Evolutionary conservation across 1,140 invertebrate genomes (phyloP).

Genomic region (Melitaea cinxia): DNA sequence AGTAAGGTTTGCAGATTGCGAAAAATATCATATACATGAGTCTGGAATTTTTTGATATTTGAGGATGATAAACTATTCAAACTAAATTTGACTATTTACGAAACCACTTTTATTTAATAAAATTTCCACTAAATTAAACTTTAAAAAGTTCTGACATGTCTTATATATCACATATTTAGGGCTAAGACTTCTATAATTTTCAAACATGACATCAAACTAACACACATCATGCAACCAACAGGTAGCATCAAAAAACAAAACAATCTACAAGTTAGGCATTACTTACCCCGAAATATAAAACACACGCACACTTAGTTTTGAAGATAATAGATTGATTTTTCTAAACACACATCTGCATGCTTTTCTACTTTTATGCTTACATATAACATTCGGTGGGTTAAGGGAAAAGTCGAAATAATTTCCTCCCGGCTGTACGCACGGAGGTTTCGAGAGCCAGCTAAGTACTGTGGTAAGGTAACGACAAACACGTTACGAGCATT

Average conservation of each 20-base stretch:
- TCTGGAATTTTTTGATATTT: too few relatives aligned
- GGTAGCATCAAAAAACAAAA: conserved; percentile 34
- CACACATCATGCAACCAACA: conserved; percentile 43
- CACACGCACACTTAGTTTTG: conserved; percentile 61
- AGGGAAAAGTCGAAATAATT: conserved; percentile 49
- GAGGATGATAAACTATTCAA: too few relatives aligned
- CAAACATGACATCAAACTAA: conserved; percentile 9
- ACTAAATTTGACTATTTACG: too few relatives aligned
- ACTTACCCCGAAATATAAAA: conserved; percentile 59
- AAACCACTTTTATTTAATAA: too few relatives aligned
- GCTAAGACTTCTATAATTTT: neutral
- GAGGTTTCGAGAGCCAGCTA: conserved; percentile 41
- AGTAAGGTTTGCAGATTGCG: too few relatives aligned
- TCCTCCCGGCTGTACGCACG: conserved; percentile 46
- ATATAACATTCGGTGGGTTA: conserved; percentile 64
- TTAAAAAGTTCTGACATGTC: neutral
- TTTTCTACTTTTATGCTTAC: conserved; percentile 70
- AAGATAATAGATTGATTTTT: conserved; percentile 47
- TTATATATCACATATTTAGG: neutral
- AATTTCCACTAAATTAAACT: too few relatives aligned
- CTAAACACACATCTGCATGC: conserved; percentile 72
- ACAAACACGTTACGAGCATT: conserved; percentile 41
- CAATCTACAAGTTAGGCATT: conserved; percentile 42
- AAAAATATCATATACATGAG: too few relatives aligned
- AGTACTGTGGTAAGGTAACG: conserved; percentile 48